phyloP scores from a whole-genome alignment of 2,113 vertebrate species.

The Sylvilagus bachmani region DNA sequence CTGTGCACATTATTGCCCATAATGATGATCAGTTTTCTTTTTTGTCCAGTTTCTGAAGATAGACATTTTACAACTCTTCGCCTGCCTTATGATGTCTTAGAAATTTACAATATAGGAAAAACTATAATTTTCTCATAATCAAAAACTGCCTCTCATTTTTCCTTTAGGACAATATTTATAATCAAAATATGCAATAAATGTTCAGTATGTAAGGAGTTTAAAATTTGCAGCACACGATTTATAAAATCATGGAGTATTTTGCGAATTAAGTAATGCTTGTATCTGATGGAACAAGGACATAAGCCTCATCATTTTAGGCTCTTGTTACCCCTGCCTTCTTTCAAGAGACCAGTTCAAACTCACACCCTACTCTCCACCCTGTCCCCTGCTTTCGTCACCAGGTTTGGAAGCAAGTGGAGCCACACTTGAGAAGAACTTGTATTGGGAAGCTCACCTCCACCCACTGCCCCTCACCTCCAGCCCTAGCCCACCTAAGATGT shows the following conservation, averaged over 20 bases:
- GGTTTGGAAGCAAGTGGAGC: too few species aligned
- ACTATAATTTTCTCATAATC: constrained; percentile 73
- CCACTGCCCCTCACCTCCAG: too few species aligned
- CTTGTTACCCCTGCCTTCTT: too few species aligned
- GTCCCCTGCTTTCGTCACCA: too few species aligned
- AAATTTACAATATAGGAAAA: constrained; percentile 78
- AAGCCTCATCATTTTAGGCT: too few species aligned
- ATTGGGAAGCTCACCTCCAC: too few species aligned
- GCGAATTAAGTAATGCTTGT: background rate
- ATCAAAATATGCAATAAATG: background rate
- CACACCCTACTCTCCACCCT: too few species aligned
- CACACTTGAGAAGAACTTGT: too few species aligned
- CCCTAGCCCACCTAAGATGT: too few species aligned
- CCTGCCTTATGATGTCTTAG: constrained; percentile 64
- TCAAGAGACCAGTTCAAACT: too few species aligned
- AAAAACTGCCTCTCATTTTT: constrained; percentile 73
- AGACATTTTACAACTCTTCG: constrained; percentile 67
- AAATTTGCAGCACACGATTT: background rate
- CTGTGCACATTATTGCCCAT: constrained; percentile 32
- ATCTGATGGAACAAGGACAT: too few species aligned
- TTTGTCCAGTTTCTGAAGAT: constrained; percentile 71
- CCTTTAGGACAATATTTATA: constrained; percentile 48
- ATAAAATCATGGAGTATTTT: constrained; percentile 45
- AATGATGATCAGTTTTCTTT: constrained; percentile 74
- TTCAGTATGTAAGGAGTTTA: constrained; percentile 29